Conservation (phyloP, 2,113 vertebrate species). For the Donacobius atricapilla region DNA sequence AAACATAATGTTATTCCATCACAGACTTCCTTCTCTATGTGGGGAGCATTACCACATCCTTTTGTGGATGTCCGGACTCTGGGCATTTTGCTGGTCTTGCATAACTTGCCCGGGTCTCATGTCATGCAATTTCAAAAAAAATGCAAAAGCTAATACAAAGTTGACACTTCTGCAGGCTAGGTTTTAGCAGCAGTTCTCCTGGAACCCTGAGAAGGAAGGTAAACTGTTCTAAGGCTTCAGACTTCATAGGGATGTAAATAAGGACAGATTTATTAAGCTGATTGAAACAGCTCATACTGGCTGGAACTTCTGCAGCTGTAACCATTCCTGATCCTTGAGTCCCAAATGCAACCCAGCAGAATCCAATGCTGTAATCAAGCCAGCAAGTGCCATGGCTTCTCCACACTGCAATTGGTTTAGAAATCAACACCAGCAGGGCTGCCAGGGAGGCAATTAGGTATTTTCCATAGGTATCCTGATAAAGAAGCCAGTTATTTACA, state of each 20-base stretch:
- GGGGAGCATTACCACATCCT: neutral
- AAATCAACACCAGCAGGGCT: neutral
- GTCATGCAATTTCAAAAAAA: neutral
- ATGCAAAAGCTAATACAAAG: neutral
- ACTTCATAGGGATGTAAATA: neutral
- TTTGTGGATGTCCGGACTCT: neutral
- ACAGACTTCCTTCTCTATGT: neutral
- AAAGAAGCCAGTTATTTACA: conserved; percentile 11
- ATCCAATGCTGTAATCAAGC: neutral
- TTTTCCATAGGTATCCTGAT: neutral
- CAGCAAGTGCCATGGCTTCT: neutral
- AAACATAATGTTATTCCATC: neutral
- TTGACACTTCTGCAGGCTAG: neutral
- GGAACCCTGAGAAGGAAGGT: neutral
- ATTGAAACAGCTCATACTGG: neutral
- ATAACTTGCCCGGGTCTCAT: neutral
- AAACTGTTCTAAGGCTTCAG: neutral
- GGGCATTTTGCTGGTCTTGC: neutral
- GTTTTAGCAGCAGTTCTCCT: neutral
- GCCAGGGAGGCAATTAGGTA: neutral
- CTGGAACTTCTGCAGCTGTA: neutral
- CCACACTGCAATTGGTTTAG: neutral
- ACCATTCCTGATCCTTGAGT: neutral
- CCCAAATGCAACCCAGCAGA: neutral
- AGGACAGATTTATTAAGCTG: neutral